phyloP scores from a whole-genome alignment of 2,888 invertebrate species.

The Chrysolina americana region DNA sequence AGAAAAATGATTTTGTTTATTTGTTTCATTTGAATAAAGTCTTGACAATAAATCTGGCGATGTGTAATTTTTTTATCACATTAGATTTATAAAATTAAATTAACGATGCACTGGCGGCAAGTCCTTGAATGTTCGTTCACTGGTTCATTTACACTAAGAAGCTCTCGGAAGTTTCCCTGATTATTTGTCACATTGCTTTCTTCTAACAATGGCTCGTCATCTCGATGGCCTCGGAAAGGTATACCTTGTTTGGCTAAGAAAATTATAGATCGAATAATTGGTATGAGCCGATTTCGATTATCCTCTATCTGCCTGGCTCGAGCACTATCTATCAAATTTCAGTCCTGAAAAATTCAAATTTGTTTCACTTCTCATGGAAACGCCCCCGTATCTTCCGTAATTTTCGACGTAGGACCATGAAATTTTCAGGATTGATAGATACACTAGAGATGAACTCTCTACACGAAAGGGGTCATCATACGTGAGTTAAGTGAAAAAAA shows the following conservation, averaged over 20 bases:
- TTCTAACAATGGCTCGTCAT: background rate
- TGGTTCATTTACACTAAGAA: background rate
- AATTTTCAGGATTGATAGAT: too few species aligned
- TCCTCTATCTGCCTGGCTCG: background rate
- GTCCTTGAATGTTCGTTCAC: background rate
- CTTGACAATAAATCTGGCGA: background rate
- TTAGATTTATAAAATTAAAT: background rate
- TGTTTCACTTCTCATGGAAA: too few species aligned
- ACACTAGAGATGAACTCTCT: too few species aligned
- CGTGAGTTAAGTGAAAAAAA: too few species aligned
- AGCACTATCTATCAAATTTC: background rate
- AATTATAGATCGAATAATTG: constrained; percentile 11
- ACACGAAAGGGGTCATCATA: too few species aligned
- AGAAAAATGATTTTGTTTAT: constrained; percentile 1
- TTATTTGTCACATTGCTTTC: background rate
- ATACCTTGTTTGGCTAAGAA: background rate
- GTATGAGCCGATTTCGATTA: constrained; percentile 2
- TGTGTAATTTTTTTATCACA: background rate
- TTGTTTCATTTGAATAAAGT: background rate
- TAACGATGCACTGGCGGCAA: background rate
- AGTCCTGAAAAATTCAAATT: too few species aligned
- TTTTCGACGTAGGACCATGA: too few species aligned
- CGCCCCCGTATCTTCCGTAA: too few species aligned
- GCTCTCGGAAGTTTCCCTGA: constrained; percentile 6
- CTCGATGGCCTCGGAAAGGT: constrained; percentile 4